A percentile compares a stretch with the other conserved stretches of the same genome.
Conservation (phyloP, 2,797 vertebrate genomes). For the Tamandua tetradactyla region DNA sequence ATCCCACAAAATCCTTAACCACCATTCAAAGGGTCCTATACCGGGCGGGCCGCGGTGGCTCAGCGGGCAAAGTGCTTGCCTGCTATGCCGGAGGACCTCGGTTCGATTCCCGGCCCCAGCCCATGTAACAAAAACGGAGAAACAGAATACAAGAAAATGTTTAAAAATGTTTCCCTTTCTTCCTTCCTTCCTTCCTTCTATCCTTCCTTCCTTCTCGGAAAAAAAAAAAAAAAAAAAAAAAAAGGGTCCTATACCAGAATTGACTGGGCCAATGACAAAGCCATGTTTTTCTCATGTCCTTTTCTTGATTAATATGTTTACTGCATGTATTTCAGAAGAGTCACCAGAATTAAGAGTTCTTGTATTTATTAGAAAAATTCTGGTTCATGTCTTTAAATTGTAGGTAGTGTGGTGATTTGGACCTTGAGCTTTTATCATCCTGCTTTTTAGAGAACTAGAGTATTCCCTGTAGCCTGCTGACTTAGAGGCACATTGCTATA, state of each 20-base stretch:
- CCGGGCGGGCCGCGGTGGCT: no score
- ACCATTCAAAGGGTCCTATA: not conserved
- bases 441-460: not conserved
- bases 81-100: no score
- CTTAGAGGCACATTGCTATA: not conserved
- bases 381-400: not conserved
- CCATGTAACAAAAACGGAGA: no score
- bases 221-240: no score
- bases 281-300: not conserved
- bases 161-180: no score
- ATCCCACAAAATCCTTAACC: not conserved
- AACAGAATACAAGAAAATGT: no score
- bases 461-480: not conserved
- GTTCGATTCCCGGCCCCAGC: no score
- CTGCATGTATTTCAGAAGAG: not conserved
- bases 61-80: no score
- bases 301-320: not conserved
- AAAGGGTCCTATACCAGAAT: not conserved
- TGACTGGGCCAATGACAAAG: not conserved
- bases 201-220: no score
- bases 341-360: conserved; percentile 4
- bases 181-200: no score
- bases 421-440: not conserved
- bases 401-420: not conserved
- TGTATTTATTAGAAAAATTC: not conserved